Evolutionary conservation across 2,797 vertebrate genomes (phyloP), one percentile per base, ranked within the genome.

Genomic region (Philypnodon macrostomus): DNA sequence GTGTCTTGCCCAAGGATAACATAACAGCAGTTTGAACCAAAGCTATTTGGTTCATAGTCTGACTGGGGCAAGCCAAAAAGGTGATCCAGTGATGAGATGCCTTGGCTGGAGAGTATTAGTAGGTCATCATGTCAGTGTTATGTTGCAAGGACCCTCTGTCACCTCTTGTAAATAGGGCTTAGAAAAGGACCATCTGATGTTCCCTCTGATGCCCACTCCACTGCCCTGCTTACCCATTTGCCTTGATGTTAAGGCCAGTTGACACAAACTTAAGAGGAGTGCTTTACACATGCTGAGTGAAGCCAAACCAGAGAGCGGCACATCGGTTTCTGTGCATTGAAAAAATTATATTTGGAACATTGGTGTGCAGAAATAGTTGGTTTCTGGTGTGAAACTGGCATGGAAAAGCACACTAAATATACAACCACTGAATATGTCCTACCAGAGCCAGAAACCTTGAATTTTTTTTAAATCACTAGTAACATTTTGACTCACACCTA

Each of bases 241-340:
- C 73, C 67, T 77, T 80, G 79, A 80, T 81, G 71, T 59, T 71
- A 51, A 81, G 56, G 66, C 74, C 67, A 67, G 42, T 49, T 70
- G 75, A 83, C 74, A 75, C 67, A 69, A 60, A 52, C 54, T 73
- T 49, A 61, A 70, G 69, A 79, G 64, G 63, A 73, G 53, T 41
- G 41, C 69, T 77, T 82, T 68, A 64, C 70, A 63, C 72, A 79
- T 79, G 76, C 77, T 59, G 73, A 69, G 80, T 79, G 81, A 84
- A 81, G 77, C 62, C 65, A 23, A 76, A 71, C 67, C 80, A 80
- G 72, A 77, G 72, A 65, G 45, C 74, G 57, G 37, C 1, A 21
- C n/a, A 49, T 51, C 57, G 54, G 65, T 73, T 63, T n/a, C n/a
- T n/a, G n/a, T n/a, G n/a, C n/a, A n/a, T n/a, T 61, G 62, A 83